A percentile compares a stretch with the other conserved stretches of the same genome.
These are phyloP conservation scores for Ectemnius lituratus DNA, from an alignment of 2,888 invertebrate genomes.

Conservation along the genomic window DNA sequence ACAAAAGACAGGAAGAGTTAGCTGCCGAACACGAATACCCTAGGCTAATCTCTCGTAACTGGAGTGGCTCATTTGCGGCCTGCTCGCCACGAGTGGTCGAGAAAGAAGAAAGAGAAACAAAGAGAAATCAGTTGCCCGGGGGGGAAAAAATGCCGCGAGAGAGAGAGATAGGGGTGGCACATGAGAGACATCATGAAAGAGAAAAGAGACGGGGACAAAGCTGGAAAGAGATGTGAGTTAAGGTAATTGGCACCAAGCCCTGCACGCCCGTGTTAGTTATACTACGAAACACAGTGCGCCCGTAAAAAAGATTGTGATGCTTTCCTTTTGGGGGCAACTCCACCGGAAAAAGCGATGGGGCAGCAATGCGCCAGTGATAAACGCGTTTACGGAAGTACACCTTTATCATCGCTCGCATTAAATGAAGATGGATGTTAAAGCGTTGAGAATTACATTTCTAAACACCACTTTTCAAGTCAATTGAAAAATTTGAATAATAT, in stretches of 20 bases:
- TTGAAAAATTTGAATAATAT: no score
- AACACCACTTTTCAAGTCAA: no score
- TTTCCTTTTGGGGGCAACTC: slow-evolving; percentile 20
- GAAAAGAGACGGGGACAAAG: slow-evolving; percentile 37
- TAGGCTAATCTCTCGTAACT: slow-evolving; percentile 53
- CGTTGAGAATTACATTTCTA: no score
- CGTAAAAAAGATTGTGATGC: slow-evolving; percentile 29
- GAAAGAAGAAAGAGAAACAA: slow-evolving; percentile 28
- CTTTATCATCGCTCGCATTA: no score
- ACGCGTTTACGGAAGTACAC: neutral
- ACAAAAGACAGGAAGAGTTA: slow-evolving; percentile 52
- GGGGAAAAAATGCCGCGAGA: slow-evolving; percentile 18
- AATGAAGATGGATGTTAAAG: no score
- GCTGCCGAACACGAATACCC: slow-evolving; percentile 51
- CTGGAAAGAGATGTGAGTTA: slow-evolving; percentile 30
- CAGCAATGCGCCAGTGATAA: slow-evolving; percentile 15
- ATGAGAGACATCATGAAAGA: no score
- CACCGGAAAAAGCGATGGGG: slow-evolving; percentile 12
- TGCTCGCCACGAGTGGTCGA: slow-evolving; percentile 43
- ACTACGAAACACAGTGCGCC: slow-evolving; percentile 25
- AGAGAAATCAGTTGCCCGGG: slow-evolving; percentile 17
- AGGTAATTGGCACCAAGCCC: slow-evolving; percentile 44
- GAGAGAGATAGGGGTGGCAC: no score
- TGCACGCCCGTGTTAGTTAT: slow-evolving; percentile 36
- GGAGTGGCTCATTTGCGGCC: slow-evolving; percentile 57